Conservation (phyloP, 2,797 vertebrate genomes). For the Cheirogaleus major region DNA sequence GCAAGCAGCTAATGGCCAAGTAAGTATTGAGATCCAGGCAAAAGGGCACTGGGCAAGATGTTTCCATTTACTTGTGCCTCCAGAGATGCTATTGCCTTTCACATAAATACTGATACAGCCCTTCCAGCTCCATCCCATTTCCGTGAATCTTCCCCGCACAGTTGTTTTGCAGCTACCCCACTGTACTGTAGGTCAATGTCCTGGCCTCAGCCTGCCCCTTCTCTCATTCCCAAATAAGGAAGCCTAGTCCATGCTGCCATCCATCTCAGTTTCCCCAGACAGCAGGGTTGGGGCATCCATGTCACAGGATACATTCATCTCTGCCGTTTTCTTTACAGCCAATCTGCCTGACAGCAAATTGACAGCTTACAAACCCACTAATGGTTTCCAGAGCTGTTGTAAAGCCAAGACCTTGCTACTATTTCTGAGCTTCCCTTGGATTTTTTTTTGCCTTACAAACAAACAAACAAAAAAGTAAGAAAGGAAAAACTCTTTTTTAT, state of each 20-base stretch:
- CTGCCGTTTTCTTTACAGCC: neutral
- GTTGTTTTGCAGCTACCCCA: neutral
- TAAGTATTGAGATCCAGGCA: neutral
- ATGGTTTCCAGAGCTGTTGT: constrained; percentile 31
- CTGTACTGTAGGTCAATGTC: neutral
- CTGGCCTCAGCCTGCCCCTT: neutral
- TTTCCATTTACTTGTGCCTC: neutral
- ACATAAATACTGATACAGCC: neutral
- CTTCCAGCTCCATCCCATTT: neutral
- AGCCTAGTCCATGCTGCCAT: neutral
- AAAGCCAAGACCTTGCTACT: constrained; percentile 16
- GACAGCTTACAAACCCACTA: neutral
- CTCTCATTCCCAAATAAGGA: neutral
- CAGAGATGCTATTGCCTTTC: neutral
- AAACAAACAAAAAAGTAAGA: neutral
- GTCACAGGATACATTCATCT: neutral
- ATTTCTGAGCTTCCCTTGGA: neutral
- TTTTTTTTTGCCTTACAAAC: neutral
- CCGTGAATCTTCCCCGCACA: neutral
- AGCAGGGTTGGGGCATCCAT: neutral
- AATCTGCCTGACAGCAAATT: neutral
- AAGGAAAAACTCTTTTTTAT: neutral
- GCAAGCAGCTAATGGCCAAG: neutral
- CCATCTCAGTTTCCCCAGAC: neutral
- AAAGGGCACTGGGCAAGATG: neutral